Evolutionary conservation across 2,797 vertebrate genomes (phyloP).

Genomic region (Choloepus didactylus): DNA sequence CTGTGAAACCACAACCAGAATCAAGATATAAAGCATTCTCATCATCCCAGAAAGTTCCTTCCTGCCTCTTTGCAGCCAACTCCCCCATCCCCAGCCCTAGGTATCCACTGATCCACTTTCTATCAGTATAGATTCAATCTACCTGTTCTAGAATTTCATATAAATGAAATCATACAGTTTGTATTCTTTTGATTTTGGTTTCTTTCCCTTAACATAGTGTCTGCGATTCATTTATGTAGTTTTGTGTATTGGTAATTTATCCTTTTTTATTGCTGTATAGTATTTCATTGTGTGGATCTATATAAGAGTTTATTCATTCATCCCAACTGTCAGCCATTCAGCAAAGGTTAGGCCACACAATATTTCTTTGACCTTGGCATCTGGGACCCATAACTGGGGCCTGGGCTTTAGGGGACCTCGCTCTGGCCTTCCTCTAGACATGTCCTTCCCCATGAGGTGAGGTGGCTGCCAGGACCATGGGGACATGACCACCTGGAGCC

Average conservation of each 20-base stretch:
- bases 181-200: neutral
- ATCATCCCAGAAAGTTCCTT: slow-evolving; percentile 44
- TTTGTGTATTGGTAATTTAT: neutral
- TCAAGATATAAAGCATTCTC: slow-evolving; percentile 45
- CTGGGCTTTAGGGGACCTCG: neutral
- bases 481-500: neutral
- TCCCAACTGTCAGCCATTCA: neutral
- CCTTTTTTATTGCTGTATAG: neutral
- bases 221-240: neutral
- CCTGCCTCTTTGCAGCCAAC: neutral
- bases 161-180: slow-evolving; percentile 22
- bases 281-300: neutral
- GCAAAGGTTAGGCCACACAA: neutral
- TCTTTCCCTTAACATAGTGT: slow-evolving; percentile 23
- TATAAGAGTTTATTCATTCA: neutral
- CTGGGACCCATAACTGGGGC: neutral
- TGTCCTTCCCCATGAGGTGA: neutral
- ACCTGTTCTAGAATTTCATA: slow-evolving; percentile 41
- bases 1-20: slow-evolving; percentile 52
- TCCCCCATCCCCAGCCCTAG: neutral
- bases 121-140: slow-evolving; percentile 24
- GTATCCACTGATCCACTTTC: neutral
- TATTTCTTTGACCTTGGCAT: neutral
- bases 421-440: neutral
- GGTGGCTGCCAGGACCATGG: neutral